Percentiles rank a stretch among this genome's conserved stretches.
Evolutionary conservation across 2,797 vertebrate genomes (phyloP).

Genomic region (Rousettus madagascariensis): DNA sequence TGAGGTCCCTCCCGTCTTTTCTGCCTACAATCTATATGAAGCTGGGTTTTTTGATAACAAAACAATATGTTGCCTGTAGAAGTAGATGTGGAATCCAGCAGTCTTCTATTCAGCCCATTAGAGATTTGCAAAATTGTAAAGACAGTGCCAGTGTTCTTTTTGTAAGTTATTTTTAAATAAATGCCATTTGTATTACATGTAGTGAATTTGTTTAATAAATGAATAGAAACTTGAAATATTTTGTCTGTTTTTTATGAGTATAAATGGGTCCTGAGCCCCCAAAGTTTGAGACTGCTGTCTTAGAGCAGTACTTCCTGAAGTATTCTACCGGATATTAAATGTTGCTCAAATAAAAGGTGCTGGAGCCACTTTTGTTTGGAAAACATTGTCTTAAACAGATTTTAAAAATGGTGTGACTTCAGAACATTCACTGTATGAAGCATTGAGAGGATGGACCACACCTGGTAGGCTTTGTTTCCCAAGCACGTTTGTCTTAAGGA

Average conservation of each 20-base stretch:
- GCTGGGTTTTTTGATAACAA: neutral
- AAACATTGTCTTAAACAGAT: neutral
- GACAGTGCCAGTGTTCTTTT: neutral
- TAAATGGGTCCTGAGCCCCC: neutral
- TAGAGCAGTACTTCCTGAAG: neutral
- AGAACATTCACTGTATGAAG: neutral
- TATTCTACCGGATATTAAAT: neutral
- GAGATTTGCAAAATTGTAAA: neutral
- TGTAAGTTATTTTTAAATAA: neutral
- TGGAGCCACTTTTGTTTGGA: neutral
- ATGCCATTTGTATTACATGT: neutral
- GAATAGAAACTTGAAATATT: neutral
- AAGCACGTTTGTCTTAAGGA: neutral
- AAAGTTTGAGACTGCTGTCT: neutral
- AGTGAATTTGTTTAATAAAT: neutral
- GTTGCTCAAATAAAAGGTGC: neutral
- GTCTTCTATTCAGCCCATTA: neutral
- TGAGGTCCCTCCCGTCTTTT: neutral
- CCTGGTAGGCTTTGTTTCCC: neutral
- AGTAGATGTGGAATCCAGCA: neutral
- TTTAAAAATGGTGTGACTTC: neutral
- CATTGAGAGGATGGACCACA: neutral
- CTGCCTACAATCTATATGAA: neutral
- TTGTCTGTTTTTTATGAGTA: neutral
- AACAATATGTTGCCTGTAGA: neutral